These are phyloP conservation scores for Platichthys flesus DNA, from an alignment of 2,113 vertebrate species.

Conservation along the genomic window DNA sequence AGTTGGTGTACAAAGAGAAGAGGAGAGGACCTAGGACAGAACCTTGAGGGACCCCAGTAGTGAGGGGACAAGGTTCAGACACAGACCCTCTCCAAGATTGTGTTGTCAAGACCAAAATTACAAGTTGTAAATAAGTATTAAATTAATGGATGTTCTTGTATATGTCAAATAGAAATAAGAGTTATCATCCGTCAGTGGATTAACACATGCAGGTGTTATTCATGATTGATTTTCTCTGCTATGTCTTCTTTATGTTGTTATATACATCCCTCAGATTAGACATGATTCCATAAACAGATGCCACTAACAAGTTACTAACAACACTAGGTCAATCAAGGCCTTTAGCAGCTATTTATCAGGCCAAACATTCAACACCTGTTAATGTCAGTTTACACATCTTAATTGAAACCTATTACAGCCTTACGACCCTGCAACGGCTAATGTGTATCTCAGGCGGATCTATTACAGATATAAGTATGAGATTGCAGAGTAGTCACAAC, in stretches of 20 bases:
- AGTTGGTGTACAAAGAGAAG: too few species aligned
- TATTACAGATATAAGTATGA: constrained; percentile 39
- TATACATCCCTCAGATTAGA: too few species aligned
- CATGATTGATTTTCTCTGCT: not conserved
- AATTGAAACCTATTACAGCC: constrained; percentile 41
- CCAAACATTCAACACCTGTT: constrained; percentile 2
- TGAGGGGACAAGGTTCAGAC: too few species aligned
- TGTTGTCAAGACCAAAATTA: too few species aligned
- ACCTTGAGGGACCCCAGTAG: too few species aligned
- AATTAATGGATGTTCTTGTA: not conserved
- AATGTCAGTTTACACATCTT: constrained; percentile 20
- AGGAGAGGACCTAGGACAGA: too few species aligned
- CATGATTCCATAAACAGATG: too few species aligned
- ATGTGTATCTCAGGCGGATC: not conserved
- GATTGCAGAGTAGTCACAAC: constrained; percentile 38
- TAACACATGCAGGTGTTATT: not conserved
- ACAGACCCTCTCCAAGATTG: too few species aligned
- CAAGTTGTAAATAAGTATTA: too few species aligned
- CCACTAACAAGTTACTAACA: not conserved
- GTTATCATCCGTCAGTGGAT: not conserved
- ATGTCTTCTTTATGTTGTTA: too few species aligned
- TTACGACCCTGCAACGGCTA: not conserved
- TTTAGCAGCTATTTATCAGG: constrained; percentile 7
- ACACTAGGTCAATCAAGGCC: not conserved
- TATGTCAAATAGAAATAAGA: not conserved